These are phyloP conservation scores for Acrocephalus kingi DNA, from an alignment of 2,113 vertebrate genomes.

Conservation along the genomic window DNA sequence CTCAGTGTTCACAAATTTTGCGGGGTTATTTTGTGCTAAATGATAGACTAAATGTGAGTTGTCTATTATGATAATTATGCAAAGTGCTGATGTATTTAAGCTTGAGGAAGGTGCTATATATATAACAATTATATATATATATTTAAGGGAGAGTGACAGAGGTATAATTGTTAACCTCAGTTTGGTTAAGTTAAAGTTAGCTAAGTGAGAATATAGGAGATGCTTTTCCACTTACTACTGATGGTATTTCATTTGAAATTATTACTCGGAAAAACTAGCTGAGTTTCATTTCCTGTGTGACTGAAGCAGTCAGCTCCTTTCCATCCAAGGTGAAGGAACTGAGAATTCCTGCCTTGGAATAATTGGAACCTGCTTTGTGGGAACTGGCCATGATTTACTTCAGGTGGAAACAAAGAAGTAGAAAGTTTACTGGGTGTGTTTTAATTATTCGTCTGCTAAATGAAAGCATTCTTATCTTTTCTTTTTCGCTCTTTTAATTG, in stretches of 20 bases:
- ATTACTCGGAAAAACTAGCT: not conserved
- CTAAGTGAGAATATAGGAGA: not conserved
- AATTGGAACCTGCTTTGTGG: not conserved
- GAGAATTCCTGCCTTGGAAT: not conserved
- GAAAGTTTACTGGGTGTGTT: not conserved
- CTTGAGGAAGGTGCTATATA: not conserved
- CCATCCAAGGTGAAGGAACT: not conserved
- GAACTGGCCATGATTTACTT: not conserved
- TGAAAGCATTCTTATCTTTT: not conserved
- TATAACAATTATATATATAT: not conserved
- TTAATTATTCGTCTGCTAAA: not conserved
- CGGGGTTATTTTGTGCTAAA: not conserved
- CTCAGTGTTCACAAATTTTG: not conserved
- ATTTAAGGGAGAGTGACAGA: not conserved
- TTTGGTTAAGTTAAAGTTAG: not conserved
- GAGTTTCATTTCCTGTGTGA: not conserved
- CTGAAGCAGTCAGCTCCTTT: not conserved
- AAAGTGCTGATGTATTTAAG: constrained; percentile 9
- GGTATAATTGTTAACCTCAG: not conserved
- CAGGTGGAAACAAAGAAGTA: not conserved
- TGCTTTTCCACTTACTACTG: not conserved
- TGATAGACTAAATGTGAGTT: constrained; percentile 7
- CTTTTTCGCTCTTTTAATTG: not conserved
- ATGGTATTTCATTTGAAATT: not conserved
- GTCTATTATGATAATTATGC: constrained; percentile 23